These are phyloP conservation scores for Linyphia triangularis DNA, from an alignment of 2,888 invertebrate species.

Conservation along the genomic window DNA sequence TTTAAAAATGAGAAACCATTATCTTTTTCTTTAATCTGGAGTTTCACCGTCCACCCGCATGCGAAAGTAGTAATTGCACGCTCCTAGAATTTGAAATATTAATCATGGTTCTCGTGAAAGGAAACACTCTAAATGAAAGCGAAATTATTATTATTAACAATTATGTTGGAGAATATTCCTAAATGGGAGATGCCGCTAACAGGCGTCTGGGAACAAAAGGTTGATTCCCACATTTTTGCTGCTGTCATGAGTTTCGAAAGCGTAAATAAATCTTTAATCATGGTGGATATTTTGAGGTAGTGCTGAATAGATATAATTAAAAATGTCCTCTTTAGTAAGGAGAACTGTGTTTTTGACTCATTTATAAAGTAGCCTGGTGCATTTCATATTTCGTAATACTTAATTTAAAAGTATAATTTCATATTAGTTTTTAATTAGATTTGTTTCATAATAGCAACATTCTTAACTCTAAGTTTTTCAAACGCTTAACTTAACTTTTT, in stretches of 20 bases:
- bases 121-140: conserved; percentile 10
- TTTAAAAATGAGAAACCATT: conserved; percentile 48
- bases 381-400: no score
- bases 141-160: conserved; percentile 57
- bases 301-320: no score
- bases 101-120: conserved; percentile 24
- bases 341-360: no score
- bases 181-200: conserved; percentile 11
- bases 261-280: conserved; percentile 7
- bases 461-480: no score
- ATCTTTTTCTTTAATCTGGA: conserved; percentile 53
- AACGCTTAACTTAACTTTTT: no score
- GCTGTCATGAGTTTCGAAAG: neutral
- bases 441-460: no score
- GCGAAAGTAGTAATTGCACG: conserved; percentile 12
- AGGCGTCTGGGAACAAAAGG: neutral
- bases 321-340: no score
- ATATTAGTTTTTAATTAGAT: no score
- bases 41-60: neutral
- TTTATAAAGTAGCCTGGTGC: no score
- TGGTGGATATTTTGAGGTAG: neutral
- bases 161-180: conserved; percentile 23
- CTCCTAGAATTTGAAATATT: conserved; percentile 46
- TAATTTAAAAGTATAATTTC: no score
- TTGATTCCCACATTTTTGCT: neutral